phyloP scores from a whole-genome alignment of 2,888 invertebrate species.

The Caradrina clavipalpis region DNA sequence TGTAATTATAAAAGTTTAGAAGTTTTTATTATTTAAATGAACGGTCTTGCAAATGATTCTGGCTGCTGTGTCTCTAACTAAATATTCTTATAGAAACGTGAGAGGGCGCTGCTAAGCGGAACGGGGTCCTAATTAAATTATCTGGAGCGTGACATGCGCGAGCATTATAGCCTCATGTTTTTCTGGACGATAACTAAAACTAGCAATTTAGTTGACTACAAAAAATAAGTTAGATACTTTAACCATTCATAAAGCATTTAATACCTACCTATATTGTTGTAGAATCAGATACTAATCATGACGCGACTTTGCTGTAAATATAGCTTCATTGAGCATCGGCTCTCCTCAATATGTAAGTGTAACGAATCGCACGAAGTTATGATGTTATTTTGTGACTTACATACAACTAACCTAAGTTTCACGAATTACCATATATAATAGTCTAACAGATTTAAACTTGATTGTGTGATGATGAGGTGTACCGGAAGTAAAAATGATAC shows the following conservation, averaged over 20 bases:
- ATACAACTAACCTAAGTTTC: no score
- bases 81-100: conserved; percentile 83
- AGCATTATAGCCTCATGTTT: conserved; percentile 77
- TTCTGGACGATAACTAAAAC: conserved; percentile 74
- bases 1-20: conserved; percentile 11
- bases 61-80: conserved; percentile 43
- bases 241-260: not conserved
- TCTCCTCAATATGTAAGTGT: no score
- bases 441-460: no score
- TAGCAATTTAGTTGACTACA: conserved; percentile 69
- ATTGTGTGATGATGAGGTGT: no score
- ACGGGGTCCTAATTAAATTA: conserved; percentile 90
- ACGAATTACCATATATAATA: no score
- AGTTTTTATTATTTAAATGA: conserved; percentile 10
- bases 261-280: not conserved
- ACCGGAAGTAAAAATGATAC: no score
- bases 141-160: conserved; percentile 85
- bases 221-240: not conserved
- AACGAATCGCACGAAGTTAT: not conserved
- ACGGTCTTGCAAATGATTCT: conserved; percentile 45
- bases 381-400: not conserved
- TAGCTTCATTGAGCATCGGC: no score
- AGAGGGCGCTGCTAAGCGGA: conserved; percentile 81
- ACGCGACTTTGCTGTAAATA: not conserved
- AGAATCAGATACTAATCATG: not conserved